These are phyloP conservation scores for Acrobasis suavella DNA, from an alignment of 2,888 invertebrate species.

Conservation along the genomic window DNA sequence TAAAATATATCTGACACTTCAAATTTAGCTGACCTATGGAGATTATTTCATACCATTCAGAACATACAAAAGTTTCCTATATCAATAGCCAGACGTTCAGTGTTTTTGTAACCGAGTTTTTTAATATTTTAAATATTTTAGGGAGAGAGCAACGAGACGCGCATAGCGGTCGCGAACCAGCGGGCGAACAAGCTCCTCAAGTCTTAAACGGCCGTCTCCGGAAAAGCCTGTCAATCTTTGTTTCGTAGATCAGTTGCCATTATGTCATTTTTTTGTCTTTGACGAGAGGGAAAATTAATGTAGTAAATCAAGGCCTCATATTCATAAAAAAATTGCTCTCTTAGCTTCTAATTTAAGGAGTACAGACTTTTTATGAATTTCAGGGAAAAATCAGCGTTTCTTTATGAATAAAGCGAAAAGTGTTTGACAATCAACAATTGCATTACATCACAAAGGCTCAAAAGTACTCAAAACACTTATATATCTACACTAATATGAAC, in stretches of 20 bases:
- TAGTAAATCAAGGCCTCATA: background rate
- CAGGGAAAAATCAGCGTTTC: no score
- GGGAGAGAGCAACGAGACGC: slow-evolving; percentile 93
- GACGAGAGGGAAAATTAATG: background rate
- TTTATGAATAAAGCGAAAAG: no score
- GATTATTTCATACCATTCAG: no score
- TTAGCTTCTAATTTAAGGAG: no score
- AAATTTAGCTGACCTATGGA: no score
- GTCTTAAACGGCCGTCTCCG: slow-evolving; percentile 67
- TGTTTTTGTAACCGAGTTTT: background rate
- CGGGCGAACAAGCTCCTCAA: slow-evolving; percentile 94
- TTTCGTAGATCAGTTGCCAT: background rate
- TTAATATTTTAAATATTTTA: slow-evolving; percentile 49
- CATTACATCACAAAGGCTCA: background rate
- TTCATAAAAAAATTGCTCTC: no score
- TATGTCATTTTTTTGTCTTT: background rate
- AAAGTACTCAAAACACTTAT: background rate
- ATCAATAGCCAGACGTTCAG: background rate
- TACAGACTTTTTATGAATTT: no score
- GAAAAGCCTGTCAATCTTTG: slow-evolving; percentile 1
- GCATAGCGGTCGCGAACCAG: slow-evolving; percentile 95
- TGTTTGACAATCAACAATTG: background rate
- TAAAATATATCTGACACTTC: no score
- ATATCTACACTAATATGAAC: no score
- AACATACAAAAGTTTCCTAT: no score